Base-by-base conservation (phyloP, 2,888 invertebrate species). In the Ichneumoninae sp. region DNA sequence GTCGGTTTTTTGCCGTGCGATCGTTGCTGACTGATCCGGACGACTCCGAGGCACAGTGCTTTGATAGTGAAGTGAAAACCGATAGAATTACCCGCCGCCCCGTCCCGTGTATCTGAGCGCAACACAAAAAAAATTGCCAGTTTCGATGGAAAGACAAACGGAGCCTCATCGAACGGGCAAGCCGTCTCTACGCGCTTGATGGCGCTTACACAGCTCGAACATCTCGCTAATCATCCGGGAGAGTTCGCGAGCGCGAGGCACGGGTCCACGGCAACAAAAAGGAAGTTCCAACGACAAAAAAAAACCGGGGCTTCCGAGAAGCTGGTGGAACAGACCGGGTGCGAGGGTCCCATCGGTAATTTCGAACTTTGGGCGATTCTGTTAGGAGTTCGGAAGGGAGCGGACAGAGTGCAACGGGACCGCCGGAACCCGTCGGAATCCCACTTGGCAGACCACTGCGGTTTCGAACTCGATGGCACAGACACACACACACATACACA, bases 361-460 rank as follows among this genome's bases (percentile, higher is more conserved):
- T 90, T 87, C 86, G 75, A 88, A 88, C 87, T 88, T 90, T 89
- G 87, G 88, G 44, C 87, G 88, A 89, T 86, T 89, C 87, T 86
- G 88, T 87, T 88, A 83, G 80, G 84, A 84, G 84, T 87, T 83
- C 84, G 77, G 86, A 81, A 84, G 66, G 50, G 22, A 54, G 44
- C 66, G 69, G 80, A 70, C 80, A 50, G 62, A 26, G 79, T 44
- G 47, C 44, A 65, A 50, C 19, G 83, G 83, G 54, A 79, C 57
- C 71, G 70, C 60, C 72, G 71, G 77, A 80, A 78, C 83, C 80
- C 72, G 68, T 70, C 83, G 86, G 88, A 89, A 90, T 90, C 90
- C 85, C 90, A 89, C 90, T 90, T 91, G 90, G 89, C 88, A 86
- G 86, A 89, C 89, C 88, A 60, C 87, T 88, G 90, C 85, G 90